Evolutionary conservation across 30 jellyfish, hydroid and myxozoan genomes (phyloP).

Genomic region (Pseudorhiza aurosa): DNA sequence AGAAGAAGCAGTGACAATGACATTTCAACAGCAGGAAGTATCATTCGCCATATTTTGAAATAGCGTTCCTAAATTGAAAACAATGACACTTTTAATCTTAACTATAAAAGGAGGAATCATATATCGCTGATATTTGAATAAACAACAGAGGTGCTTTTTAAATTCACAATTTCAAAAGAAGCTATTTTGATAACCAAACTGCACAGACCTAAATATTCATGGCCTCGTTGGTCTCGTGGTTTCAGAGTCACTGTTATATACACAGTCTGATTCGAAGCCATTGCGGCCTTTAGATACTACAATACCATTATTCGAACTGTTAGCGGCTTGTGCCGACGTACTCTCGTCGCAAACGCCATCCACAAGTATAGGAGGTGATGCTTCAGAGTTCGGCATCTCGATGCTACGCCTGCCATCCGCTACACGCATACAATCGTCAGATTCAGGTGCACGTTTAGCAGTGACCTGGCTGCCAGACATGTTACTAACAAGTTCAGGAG

Average conservation of each 20-base stretch:
- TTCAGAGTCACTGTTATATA: constrained; percentile 43
- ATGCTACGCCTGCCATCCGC: constrained; percentile 29
- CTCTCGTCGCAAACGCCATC: constrained; percentile 34
- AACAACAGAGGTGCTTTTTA: constrained; percentile 16
- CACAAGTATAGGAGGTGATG: constrained; percentile 1
- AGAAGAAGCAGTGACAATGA: neutral
- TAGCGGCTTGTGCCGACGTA: constrained; percentile 52
- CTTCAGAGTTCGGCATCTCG: constrained; percentile 22
- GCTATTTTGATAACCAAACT: constrained; percentile 46
- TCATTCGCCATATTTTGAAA: neutral
- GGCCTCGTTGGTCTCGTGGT: constrained; percentile 32
- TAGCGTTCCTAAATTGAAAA: neutral
- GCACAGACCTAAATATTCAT: neutral
- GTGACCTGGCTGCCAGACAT: constrained; percentile 12
- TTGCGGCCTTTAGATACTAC: constrained; percentile 65
- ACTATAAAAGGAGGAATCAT: neutral
- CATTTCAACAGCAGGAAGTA: neutral
- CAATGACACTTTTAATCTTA: constrained; percentile 10
- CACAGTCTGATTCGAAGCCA: constrained; percentile 65
- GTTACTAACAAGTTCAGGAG: constrained; percentile 71
- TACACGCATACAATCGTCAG: neutral
- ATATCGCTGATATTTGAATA: constrained; percentile 5
- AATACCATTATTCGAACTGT: constrained; percentile 32
- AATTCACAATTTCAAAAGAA: constrained; percentile 57
- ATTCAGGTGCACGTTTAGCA: constrained; percentile 1